Percentiles rank a stretch among this genome's conserved stretches.
Conservation (phyloP, 2,888 invertebrate genomes). For the Drosophila antonietae region DNA sequence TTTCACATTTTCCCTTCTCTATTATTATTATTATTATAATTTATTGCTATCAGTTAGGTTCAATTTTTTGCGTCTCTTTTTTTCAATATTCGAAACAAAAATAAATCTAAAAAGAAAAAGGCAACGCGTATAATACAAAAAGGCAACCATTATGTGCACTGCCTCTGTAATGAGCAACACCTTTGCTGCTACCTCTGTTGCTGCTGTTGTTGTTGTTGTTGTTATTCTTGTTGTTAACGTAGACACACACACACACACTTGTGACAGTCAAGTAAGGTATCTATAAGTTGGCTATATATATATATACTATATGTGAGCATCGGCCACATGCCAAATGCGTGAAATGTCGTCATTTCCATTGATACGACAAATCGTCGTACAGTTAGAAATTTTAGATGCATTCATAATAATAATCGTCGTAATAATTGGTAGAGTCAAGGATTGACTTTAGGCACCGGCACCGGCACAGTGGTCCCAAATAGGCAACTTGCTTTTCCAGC, state of each 20-base stretch:
- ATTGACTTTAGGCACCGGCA: constrained; percentile 5
- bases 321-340: constrained; percentile 50
- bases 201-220: constrained; percentile 47
- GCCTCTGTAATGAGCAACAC: constrained; percentile 79
- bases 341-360: constrained; percentile 64
- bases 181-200: constrained; percentile 21
- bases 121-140: constrained; percentile 32
- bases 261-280: constrained; percentile 17
- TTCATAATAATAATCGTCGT: constrained; percentile 35
- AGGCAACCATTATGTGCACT: constrained; percentile 78
- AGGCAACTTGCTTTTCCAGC: not conserved
- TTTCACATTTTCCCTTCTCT: constrained; percentile 32
- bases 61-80: constrained; percentile 25
- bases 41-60: constrained; percentile 54
- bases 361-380: constrained; percentile 51
- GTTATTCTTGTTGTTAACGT: constrained; percentile 36
- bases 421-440: constrained; percentile 23
- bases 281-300: constrained; percentile 22
- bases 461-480: constrained; percentile 41
- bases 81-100: constrained; percentile 63
- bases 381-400: constrained; percentile 60
- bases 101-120: constrained; percentile 61
- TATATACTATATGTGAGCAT: constrained; percentile 1
- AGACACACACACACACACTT: constrained; percentile 17
- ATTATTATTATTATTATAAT: constrained; percentile 56